These are phyloP conservation scores for Rhynchomys soricoides DNA, from an alignment of 2,113 vertebrate species.

Conservation along the genomic window DNA sequence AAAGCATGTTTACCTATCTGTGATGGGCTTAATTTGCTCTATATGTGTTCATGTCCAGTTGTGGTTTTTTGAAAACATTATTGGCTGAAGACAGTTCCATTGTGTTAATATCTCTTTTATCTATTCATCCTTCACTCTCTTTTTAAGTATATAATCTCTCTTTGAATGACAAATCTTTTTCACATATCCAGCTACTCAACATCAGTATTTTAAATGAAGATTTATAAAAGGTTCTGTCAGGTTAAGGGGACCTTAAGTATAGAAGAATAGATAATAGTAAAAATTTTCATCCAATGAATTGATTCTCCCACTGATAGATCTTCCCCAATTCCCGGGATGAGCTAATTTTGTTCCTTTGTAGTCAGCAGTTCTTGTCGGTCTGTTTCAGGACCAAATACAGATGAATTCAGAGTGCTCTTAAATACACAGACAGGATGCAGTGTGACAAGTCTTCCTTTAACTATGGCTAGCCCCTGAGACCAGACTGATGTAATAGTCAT, in stretches of 20 bases:
- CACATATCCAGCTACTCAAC: background rate
- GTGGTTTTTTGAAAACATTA: background rate
- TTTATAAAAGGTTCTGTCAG: background rate
- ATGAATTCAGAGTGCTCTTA: background rate
- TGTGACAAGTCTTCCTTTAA: background rate
- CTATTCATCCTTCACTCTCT: background rate
- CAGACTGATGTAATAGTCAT: background rate
- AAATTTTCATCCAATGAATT: background rate
- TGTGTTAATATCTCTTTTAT: background rate
- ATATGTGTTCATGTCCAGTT: background rate
- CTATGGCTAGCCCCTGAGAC: background rate
- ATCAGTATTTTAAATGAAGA: background rate
- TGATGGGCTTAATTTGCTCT: background rate
- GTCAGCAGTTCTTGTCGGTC: background rate
- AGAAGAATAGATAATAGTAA: background rate
- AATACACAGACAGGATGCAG: background rate
- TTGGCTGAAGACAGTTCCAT: background rate
- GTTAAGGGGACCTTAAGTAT: background rate
- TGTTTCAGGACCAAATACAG: background rate
- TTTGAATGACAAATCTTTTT: conserved; percentile 55
- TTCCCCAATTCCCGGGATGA: background rate
- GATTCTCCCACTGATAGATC: background rate
- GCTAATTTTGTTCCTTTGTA: background rate
- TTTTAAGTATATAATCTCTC: conserved; percentile 44
- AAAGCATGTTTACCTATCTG: background rate